These are phyloP conservation scores for Ianthella basta DNA, from an alignment of 37 sponge, comb jelly and placozoan species.

Conservation along the genomic window DNA sequence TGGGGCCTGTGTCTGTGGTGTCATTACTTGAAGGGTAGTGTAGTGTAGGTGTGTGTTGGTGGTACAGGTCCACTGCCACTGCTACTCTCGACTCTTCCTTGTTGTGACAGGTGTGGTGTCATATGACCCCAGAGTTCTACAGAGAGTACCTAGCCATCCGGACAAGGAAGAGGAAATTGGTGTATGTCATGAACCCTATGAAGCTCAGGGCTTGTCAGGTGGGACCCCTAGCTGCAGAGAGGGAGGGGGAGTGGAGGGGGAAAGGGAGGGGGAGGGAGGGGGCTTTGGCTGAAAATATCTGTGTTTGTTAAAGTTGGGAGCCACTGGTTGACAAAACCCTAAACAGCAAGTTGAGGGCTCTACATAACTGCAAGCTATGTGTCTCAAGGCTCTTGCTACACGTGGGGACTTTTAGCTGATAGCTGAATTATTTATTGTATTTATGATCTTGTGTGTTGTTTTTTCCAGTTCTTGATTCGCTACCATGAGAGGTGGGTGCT, in stretches of 20 bases:
- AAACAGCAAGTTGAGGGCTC: no score
- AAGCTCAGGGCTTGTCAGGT: conserved; percentile 96
- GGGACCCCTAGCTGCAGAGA: background rate
- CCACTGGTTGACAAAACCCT: no score
- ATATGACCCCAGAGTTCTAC: conserved; percentile 98
- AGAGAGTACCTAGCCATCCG: conserved; percentile 89
- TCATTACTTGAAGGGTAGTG: no score
- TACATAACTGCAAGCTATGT: no score
- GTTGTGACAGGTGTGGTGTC: conserved; percentile 92
- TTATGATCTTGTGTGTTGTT: conserved; percentile 17
- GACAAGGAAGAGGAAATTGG: conserved; percentile 88
- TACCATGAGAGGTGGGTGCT: conserved; percentile 85
- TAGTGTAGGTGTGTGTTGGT: no score
- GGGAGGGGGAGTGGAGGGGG: no score
- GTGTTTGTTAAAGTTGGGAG: no score
- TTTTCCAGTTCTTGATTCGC: conserved; percentile 81
- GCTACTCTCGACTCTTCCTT: background rate
- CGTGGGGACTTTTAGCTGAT: no score
- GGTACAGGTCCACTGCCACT: no score
- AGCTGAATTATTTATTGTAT: conserved; percentile 23
- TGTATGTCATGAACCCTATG: conserved; percentile 99
- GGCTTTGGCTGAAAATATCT: no score
- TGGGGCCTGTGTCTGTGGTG: no score
- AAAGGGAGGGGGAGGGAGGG: no score
- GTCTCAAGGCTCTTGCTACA: background rate